Evolutionary conservation across 1,140 invertebrate genomes (phyloP), one percentile per base, ranked within the genome.

Genomic region (Drosophila mauritiana): DNA sequence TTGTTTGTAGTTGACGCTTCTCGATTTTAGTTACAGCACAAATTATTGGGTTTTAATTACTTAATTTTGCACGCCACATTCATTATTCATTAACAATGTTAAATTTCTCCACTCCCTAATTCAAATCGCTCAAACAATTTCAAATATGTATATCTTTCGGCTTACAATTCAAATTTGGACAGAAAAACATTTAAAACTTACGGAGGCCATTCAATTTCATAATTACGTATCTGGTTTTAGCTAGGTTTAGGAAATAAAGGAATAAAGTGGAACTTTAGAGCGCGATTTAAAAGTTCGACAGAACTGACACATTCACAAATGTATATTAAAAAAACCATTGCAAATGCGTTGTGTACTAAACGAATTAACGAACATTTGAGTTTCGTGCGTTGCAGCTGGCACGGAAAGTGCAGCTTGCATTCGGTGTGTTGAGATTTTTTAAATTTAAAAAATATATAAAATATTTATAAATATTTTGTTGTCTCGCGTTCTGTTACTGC

Each of bases 181-280:
- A 73, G 45, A 76, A 78, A 77, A 72, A 61, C 70, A 78, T 80
- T 68, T 63, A 20, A 74, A 83, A 80, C 73, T 64, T 74, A 61
- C 62, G 17, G 54, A 89, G 85, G 85, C 85, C 64, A 69, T 89
- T 74, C 36, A 78, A 76, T 82, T 88, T 69, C 83, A 80, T 84
- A 70, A 70, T 89, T 89, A 89, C 84, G 84, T 89, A 89, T 89
- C 61, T 89, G 80, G 84, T 84, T 84, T 69, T 74, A 73, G 67
- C 75, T 88, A 80, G 59, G 15, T 31, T 70, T 69, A 56, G 34
- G n/a, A 55, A 70, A 46, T 40, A n/a, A 46, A 40, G 27, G 46
- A 22, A 22, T 22, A 22, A 22, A 22, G 34, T 68, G 53, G 27
- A 68, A 80, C 69, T 63, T 51, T 39, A 40, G 61, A 48, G 43